Conservation (phyloP, 2,888 invertebrate genomes). For the Osmoderma eremita region DNA sequence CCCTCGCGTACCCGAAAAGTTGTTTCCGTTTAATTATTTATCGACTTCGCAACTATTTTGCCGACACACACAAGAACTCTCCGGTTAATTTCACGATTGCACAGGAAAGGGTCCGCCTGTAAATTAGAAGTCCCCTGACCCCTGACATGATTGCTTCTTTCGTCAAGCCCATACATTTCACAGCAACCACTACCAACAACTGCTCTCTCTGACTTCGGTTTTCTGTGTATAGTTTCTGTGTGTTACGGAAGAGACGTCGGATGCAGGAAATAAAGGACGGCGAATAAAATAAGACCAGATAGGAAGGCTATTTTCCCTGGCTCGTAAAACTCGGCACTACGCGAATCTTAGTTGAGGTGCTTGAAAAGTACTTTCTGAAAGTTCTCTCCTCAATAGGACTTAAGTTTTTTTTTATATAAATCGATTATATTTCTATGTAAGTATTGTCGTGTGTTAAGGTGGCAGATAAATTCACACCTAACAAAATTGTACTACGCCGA, state of each 20-base stretch:
- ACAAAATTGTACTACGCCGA: too few species aligned
- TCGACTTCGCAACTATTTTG: conserved; percentile 33
- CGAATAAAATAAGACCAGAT: conserved; percentile 17
- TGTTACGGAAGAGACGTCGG: conserved; percentile 18
- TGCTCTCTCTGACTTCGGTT: conserved; percentile 23
- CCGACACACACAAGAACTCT: conserved; percentile 18
- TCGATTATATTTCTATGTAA: too few species aligned
- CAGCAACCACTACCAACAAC: conserved; percentile 31
- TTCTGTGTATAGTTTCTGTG: conserved; percentile 7
- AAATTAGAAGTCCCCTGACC: conserved; percentile 34
- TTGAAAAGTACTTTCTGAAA: conserved; percentile 1
- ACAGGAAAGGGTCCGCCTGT: conserved; percentile 28
- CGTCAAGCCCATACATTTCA: conserved; percentile 33
- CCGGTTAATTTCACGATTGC: conserved; percentile 34
- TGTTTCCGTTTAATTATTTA: conserved; percentile 34
- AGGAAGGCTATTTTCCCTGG: background rate
- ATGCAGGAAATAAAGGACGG: conserved; percentile 13
- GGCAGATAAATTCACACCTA: too few species aligned
- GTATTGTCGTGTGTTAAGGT: too few species aligned
- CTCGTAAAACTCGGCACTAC: conserved; percentile 1
- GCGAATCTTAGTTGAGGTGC: background rate
- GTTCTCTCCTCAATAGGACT: too few species aligned
- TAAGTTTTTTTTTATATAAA: too few species aligned
- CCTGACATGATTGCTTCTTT: conserved; percentile 37
- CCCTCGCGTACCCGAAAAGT: conserved; percentile 19